Evolutionary conservation across 2,113 vertebrate species (phyloP).

Genomic region (Chrysemys picta): DNA sequence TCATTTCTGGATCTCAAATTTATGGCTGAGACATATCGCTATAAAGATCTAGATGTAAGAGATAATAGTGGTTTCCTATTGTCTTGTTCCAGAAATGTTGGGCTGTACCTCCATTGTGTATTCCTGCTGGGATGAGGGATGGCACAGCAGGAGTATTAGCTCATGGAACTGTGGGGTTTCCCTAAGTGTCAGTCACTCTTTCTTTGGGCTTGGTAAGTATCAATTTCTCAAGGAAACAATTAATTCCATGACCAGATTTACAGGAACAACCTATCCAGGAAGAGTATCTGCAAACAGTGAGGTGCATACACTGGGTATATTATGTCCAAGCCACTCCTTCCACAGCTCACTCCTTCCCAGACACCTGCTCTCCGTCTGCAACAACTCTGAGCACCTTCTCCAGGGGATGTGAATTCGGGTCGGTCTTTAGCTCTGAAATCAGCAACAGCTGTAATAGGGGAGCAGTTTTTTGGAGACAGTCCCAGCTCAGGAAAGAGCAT

Average conservation of each 20-base stretch:
- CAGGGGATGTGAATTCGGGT: background rate
- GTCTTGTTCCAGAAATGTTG: background rate
- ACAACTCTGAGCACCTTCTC: slow-evolving; percentile 44
- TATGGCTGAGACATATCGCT: background rate
- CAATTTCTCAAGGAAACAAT: background rate
- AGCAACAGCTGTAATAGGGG: slow-evolving; percentile 30
- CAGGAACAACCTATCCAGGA: slow-evolving; percentile 67
- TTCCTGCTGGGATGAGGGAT: background rate
- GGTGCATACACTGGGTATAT: slow-evolving; percentile 60
- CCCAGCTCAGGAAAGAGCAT: background rate
- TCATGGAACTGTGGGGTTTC: slow-evolving; percentile 53
- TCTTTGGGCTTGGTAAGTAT: background rate
- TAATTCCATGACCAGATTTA: slow-evolving; percentile 58
- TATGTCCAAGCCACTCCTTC: slow-evolving; percentile 74
- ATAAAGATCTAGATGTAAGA: background rate
- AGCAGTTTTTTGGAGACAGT: background rate
- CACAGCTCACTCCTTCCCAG: slow-evolving; percentile 47
- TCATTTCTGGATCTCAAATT: background rate
- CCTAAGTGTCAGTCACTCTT: slow-evolving; percentile 28
- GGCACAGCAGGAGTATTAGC: slow-evolving; percentile 22
- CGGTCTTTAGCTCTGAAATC: background rate
- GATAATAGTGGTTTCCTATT: background rate
- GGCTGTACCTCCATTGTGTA: background rate
- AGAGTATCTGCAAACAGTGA: slow-evolving; percentile 8
- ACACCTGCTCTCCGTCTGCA: slow-evolving; percentile 46